Base-by-base conservation (phyloP, 1,140 invertebrate genomes). In the Whitmania pigra region DNA sequence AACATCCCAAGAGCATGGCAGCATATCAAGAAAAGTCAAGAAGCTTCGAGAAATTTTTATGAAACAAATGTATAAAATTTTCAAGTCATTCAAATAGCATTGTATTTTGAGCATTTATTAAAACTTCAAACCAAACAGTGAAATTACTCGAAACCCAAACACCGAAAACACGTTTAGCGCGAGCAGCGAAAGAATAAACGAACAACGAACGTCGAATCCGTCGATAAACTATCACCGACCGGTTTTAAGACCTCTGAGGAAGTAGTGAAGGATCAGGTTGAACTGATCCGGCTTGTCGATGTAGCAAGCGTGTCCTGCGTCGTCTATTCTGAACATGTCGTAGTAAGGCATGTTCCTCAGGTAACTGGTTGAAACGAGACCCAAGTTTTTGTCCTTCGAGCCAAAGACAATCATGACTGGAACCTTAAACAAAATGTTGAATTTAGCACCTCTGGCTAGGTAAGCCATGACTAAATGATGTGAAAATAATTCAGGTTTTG, bases 341-440 rank as follows among this genome's bases (percentile, higher is more conserved):
- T 78, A 78, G 15, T 78, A 78, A 5, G 80, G 82, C 36, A 85
- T 76, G 43, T 77, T 75, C 29, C 76, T 74, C 36, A 85, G 73
- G 74, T 82, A 75, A 25, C 78, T 71, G 0, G 73, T 53, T 15
- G 81, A 78, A 15, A 57, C n/a, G 20, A 75, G 73, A 20, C 82
- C 82, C 25, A 84, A 73, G 9, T 66, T 71, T 66, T 73, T 75
- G 73, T 85, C 84, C 36, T 79, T 79, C 60, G 77, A 75, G 20
- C 84, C 84, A 77, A 79, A 81, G 4, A 85, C 77, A 71, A 85
- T 82, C 67, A 84, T 74, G 5, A 83, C 83, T 54, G 82, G 83
- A 27, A 81, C 77, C 83, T 84, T 76, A 57, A 78, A n/a, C n/a
- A n/a, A 77, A 72, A 36, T 36, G 2, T 63, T 7, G 11, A 63